A percentile compares a stretch with the other conserved stretches of the same genome.
These are phyloP conservation scores for Lutjanus erythropterus DNA, from an alignment of 2,113 vertebrate genomes.

Conservation along the genomic window DNA sequence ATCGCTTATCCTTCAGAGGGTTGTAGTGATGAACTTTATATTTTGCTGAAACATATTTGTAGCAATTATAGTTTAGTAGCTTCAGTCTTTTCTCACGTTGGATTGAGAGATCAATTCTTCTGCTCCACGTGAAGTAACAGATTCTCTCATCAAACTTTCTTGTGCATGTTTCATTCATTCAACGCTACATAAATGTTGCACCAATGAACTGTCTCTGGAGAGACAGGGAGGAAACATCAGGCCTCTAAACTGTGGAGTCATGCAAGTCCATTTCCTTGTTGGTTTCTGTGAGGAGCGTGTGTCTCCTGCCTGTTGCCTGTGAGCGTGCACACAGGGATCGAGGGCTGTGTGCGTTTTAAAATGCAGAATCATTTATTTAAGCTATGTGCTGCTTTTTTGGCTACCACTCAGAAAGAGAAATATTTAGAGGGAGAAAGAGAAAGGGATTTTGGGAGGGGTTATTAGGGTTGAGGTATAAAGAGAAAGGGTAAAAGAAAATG, in stretches of 20 bases:
- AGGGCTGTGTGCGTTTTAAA: constrained; percentile 37
- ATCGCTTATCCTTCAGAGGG: no score
- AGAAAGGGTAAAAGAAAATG: not conserved
- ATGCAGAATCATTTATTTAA: constrained; percentile 49
- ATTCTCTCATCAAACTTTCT: constrained; percentile 12
- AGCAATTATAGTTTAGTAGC: not conserved
- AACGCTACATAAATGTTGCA: constrained; percentile 28
- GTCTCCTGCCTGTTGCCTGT: not conserved
- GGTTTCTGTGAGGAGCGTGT: not conserved
- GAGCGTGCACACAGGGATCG: not conserved
- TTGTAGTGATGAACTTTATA: no score
- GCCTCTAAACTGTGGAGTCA: constrained; percentile 19
- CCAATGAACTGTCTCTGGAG: constrained; percentile 17
- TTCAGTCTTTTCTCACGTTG: not conserved
- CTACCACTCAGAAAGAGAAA: constrained; percentile 33
- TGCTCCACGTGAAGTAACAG: not conserved
- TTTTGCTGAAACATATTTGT: no score
- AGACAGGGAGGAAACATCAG: constrained; percentile 1
- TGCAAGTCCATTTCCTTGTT: constrained; percentile 4
- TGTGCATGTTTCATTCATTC: constrained; percentile 20
- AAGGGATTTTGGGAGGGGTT: constrained; percentile 5
- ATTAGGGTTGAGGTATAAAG: not conserved
- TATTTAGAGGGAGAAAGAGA: not conserved
- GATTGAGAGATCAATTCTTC: not conserved
- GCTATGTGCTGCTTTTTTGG: constrained; percentile 26